Base-by-base conservation (phyloP, 2,113 vertebrate genomes). In the Calonectris borealis region DNA sequence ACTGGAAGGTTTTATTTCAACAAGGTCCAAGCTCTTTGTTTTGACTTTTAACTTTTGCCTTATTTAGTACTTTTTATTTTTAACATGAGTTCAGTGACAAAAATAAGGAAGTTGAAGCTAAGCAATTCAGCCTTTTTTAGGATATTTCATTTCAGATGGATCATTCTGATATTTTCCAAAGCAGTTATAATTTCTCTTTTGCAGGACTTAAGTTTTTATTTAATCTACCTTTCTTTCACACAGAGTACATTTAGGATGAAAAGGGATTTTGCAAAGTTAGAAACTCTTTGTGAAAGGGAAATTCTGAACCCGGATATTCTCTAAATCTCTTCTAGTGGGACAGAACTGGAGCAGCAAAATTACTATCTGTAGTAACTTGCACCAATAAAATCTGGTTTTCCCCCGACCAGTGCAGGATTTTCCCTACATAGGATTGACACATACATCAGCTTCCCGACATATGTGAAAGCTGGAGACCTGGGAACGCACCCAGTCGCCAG, bases 341-440 rank as follows among this genome's bases (percentile, higher is more conserved):
- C 34, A 83, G 42, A 75, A n/a, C 32, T 5, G 14, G 49, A 93
- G 44, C 34, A 64, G 34, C 73, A 96, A 90, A 72, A 93, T 65
- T 71, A 86, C 82, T 94, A 17, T 91, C 88, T 85, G 22, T 81
- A 96, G 70, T 79, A 93, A 93, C 60, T 94, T 73, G 42, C 16
- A 40, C 36, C 1, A 13, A 62, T 16, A 42, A 18, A 26, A 48
- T 72, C 79, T 94, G 51, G 2, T 51, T 93, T 96, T 94, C 55
- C 90, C 66, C 70, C 68, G 48, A 76, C 42, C 34, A 7, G 0
- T 14, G 16, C 10, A 51, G 51, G 52, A 21, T 3, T 80, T 80
- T 64, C 86, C 14, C 36, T 83, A 1, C 22, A 1, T 26, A 13
- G 34, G 25, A 20, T 4, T 34, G 49, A 48, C 6, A 16, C 10